Evolutionary conservation across 1,140 invertebrate species (phyloP).

Genomic region (Nebria ingens): DNA sequence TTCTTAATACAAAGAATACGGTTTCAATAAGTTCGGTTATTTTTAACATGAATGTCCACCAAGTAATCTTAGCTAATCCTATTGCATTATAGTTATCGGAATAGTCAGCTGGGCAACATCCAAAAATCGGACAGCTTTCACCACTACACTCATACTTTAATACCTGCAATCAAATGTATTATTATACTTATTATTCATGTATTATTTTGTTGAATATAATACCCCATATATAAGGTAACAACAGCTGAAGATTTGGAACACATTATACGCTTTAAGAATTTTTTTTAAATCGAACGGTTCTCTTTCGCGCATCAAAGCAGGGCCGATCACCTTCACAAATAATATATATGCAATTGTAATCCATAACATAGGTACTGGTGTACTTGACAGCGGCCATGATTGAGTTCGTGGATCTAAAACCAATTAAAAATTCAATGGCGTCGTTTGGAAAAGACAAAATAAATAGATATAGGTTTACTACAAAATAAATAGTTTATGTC

Average conservation of each 20-base stretch:
- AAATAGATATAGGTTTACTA: too few relatives aligned
- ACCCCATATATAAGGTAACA: conserved; percentile 35
- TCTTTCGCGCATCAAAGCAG: conserved; percentile 49
- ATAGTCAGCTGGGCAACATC: conserved; percentile 58
- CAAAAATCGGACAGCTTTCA: conserved; percentile 25
- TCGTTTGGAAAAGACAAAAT: too few relatives aligned
- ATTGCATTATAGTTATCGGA: conserved; percentile 45
- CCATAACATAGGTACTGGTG: conserved; percentile 24
- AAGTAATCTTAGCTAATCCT: conserved; percentile 41
- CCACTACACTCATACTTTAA: conserved; percentile 20
- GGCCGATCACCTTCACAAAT: conserved; percentile 48
- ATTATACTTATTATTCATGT: background rate
- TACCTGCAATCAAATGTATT: conserved; percentile 4
- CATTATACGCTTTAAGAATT: conserved; percentile 48
- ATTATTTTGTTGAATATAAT: conserved; percentile 15
- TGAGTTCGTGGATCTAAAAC: conserved; percentile 48
- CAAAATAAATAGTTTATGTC: too few relatives aligned
- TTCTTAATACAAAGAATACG: conserved; percentile 58
- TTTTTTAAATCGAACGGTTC: conserved; percentile 46
- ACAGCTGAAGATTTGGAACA: conserved; percentile 43
- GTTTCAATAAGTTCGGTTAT: conserved; percentile 39
- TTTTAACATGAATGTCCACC: conserved; percentile 41
- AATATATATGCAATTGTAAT: conserved; percentile 44
- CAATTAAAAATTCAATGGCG: too few relatives aligned
- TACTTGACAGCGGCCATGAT: conserved; percentile 46